Base-by-base conservation (phyloP, 2,113 vertebrate species). In the Passer montanus region DNA sequence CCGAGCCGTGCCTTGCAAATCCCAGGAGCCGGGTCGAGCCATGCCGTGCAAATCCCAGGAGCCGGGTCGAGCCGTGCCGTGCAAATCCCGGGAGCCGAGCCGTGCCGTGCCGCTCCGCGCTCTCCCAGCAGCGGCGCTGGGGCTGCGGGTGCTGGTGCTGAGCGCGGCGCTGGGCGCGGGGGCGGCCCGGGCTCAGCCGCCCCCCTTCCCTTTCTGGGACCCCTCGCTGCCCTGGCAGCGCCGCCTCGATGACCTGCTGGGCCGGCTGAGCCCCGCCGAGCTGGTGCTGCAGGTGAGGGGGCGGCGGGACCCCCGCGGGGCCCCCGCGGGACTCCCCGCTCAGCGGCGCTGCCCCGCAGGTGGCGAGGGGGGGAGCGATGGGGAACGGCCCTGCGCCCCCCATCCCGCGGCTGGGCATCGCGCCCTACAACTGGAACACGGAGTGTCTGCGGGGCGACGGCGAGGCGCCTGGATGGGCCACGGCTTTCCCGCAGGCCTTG, bases 341-440 rank as follows among this genome's bases (percentile, higher is more conserved):
- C 41, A 91, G 60, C 41, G 2, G 35, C 55, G 41, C n/a, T 75
- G 70, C 35, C 83, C 97, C 70, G 87, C 97, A 97, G 93, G 90
- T 97, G 59, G 94, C 97, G 6, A 93, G 94, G 60, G 97, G 97
- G 8, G 97, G 97, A 2, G 84, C 91, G 22, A 31, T 80, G 73
- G 14, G n/a, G n/a, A 98, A 97, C 60, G 96, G 96, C 26, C 97
- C 97, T 33, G 97, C 97, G 1, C 97, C 97, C 52, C 93, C 97
- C 15, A 84, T 97, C 58, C 88, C 95, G 6, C 89, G 94, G 9
- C 19, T 97, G 72, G 97, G 97, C 47, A 95, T 97, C 50, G 88
- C 31, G 22, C 96, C 97, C 56, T 97, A 95, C 90, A 95, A 93
- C 93, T 98, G 97, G 97, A 97, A 97, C 86, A 98, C 97, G 0